Base-by-base conservation (phyloP, 2,113 vertebrate species). In the Mormoops blainvillei region DNA sequence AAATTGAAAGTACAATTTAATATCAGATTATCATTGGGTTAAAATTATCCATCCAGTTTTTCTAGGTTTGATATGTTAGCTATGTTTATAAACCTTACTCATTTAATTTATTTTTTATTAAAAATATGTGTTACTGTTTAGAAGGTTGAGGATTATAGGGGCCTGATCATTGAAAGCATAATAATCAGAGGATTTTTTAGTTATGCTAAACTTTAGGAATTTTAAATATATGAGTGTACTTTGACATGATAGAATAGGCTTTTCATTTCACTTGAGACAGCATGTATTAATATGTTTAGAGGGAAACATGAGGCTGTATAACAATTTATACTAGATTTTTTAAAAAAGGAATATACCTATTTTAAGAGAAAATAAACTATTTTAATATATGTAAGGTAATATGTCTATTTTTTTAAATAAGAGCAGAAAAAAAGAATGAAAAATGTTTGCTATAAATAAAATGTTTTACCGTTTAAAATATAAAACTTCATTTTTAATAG, bases 41-140 rank as follows among this genome's bases (percentile, higher is more conserved):
- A 77, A 3, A 50, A 38, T 94, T 91, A 56, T 81, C 58, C 84
- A 31, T 67, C 31, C 15, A 67, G 15, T 50, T 87, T 73, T 95
- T 94, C 36, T 86, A 74, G 12, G 2, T 84, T 83, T 90, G 14
- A 43, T 92, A 71, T n/a, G 0, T 31, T 85, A 96, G 63, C 50
- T 95, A 28, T 80, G 2, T 96, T 92, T 95, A 48, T 87, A 92
- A 94, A 83, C 18, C 9, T 88, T 77, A 85, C 16, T 43, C 1
- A 92, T 92, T 52, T 88, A 87, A 52, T 58, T 98, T 76, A n/a
- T 94, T 96, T 96, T 52, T 95, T 2, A 68, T 82, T 94, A 95
- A 94, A 56, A 67, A 97, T 0, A 0, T 65, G 48, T 43, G 67
- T 50, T 96, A 4, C 24, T 95, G 8, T 96, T 96, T 71, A 97